phyloP scores from a whole-genome alignment of 2,113 vertebrate genomes.

The Strigops habroptila region DNA sequence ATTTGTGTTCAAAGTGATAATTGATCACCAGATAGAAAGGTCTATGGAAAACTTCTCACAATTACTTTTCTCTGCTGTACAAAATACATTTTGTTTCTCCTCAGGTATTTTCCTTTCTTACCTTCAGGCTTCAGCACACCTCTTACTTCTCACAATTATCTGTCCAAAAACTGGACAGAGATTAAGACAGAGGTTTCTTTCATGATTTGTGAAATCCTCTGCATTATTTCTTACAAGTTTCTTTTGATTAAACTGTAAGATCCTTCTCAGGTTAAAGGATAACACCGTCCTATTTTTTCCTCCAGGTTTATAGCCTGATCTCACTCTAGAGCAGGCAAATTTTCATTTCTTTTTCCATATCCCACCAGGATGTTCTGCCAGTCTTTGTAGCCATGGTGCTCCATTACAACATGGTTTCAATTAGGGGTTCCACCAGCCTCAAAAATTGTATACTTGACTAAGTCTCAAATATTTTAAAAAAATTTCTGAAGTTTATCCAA shows the following conservation, averaged over 20 bases:
- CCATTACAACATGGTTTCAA: not conserved
- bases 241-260: not conserved
- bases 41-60: not conserved
- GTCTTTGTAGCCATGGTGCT: not conserved
- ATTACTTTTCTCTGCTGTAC: not conserved
- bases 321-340: not conserved
- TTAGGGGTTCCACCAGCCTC: not conserved
- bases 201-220: not conserved
- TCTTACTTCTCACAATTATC: not conserved
- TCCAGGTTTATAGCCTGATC: not conserved
- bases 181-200: not conserved
- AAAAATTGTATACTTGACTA: not conserved
- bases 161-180: not conserved
- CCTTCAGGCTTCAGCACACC: not conserved
- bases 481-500: not conserved
- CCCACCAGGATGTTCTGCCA: not conserved
- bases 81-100: not conserved
- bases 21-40: not conserved
- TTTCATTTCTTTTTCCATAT: not conserved
- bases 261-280: not conserved
- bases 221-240: not conserved
- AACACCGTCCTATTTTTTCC: not conserved
- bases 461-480: not conserved
- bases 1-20: not conserved
- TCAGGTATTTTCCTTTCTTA: not conserved